phyloP scores from a whole-genome alignment of 2,797 vertebrate species.

The Geotrypetes seraphini region DNA sequence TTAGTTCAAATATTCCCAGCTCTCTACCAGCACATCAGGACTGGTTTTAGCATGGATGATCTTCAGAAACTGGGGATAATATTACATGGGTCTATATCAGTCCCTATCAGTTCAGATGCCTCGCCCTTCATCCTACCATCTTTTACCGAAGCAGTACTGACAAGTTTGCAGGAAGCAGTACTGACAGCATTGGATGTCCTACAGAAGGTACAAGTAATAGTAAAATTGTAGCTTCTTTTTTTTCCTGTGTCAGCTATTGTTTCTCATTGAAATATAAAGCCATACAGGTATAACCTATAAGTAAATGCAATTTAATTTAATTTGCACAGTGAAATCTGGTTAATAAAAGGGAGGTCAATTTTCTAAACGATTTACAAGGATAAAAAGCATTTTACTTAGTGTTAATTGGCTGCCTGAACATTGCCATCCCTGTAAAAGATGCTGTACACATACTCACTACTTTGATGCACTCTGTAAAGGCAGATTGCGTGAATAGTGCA shows the following conservation, averaged over 20 bases:
- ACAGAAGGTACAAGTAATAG: conserved; percentile 89
- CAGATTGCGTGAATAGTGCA: too few species aligned
- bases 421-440: too few species aligned
- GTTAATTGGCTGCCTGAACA: too few species aligned
- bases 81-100: conserved; percentile 87
- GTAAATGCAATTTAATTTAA: too few species aligned
- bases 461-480: too few species aligned
- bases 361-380: too few species aligned
- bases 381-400: too few species aligned
- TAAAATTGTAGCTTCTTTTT: conserved; percentile 1
- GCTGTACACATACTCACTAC: too few species aligned
- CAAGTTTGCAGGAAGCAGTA: conserved; percentile 92
- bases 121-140: conserved; percentile 97
- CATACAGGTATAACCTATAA: too few species aligned
- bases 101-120: conserved; percentile 95
- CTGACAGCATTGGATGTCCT: conserved; percentile 90
- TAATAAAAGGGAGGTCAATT: too few species aligned
- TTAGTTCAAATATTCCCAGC: conserved; percentile 95
- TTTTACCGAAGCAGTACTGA: conserved; percentile 93
- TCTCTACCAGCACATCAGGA: conserved; percentile 93
- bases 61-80: conserved; percentile 87
- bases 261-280: conserved; percentile 10
- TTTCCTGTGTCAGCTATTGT: background rate
- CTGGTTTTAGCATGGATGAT: conserved; percentile 93
- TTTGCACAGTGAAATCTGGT: too few species aligned